Evolutionary conservation across 2,797 vertebrate genomes (phyloP).

Genomic region (Lutjanus argentimaculatus): DNA sequence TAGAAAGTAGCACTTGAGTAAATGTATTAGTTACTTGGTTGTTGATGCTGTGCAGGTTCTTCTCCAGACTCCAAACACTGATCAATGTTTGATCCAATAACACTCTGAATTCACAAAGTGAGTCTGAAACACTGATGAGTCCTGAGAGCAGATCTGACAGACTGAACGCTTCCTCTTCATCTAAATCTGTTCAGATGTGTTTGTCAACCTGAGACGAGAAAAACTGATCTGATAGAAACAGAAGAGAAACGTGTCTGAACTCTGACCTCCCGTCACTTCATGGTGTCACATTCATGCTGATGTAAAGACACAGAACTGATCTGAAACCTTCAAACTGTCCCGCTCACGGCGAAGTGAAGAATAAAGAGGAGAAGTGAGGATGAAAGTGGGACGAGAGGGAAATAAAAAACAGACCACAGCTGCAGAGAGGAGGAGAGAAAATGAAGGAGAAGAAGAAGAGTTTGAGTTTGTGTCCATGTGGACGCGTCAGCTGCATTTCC

Average conservation of each 20-base stretch:
- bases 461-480: not conserved
- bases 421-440: not conserved
- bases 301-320: not conserved
- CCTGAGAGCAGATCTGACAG: not conserved
- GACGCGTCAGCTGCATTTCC: constrained; percentile 9
- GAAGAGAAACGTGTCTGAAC: not conserved
- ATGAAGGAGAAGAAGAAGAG: too few relatives aligned
- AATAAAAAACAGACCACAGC: not conserved
- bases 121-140: too few relatives aligned
- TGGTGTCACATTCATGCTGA: not conserved
- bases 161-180: not conserved
- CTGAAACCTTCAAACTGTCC: not conserved
- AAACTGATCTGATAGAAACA: not conserved
- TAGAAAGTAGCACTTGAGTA: too few relatives aligned
- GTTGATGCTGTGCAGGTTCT: too few relatives aligned
- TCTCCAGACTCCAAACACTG: too few relatives aligned
- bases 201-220: not conserved
- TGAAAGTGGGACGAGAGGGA: not conserved
- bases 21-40: too few relatives aligned
- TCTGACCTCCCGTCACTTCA: not conserved
- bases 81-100: not conserved
- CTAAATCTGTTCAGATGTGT: not conserved
- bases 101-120: not conserved
- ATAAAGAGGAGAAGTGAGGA: not conserved
- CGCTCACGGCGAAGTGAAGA: not conserved